Evolutionary conservation across 2,888 invertebrate genomes (phyloP), one percentile per base, ranked within the genome.

Genomic region (Tiliacea citrago): DNA sequence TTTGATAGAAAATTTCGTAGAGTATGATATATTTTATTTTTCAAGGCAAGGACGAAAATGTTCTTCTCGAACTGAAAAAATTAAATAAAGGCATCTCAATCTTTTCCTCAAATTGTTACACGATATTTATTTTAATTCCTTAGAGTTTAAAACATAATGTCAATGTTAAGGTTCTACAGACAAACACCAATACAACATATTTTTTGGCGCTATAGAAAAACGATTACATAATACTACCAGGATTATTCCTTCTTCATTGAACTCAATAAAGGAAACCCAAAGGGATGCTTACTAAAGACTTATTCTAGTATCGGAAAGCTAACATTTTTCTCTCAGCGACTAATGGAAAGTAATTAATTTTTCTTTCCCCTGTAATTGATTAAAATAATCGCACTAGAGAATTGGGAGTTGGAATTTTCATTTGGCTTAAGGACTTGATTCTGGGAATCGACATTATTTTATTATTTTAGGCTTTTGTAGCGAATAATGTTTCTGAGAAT

Each of bases 291-390:
- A 62, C 18, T 68, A 10, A 61, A 66, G 49, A 62, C 51, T n/a
- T 42, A 63, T 55, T 42, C 53, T 45, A 55, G 57, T 61, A 67
- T 62, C 42, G 62, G 39, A 76, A 53, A 74, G 62, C 45, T 49
- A 84, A 61, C 47, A 68, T 73, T 82, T 72, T 73, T 66, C 68
- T 65, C 4, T 7, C 60, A 76, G 57, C 60, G 42, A 51, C 65
- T 75, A 83, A 83, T 76, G 68, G 71, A 77, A 77, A 73, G 74
- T 81, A 84, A 79, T 81, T 77, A 75, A 70, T 78, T 83, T 85
- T 71, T 75, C 61, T 62, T 73, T 69, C 61, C 70, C 58, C 61
- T 69, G 51, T 73, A 85, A 81, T 81, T 73, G 81, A 83, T 79
- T 87, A 81, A 79, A 85, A 70, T 77, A 83, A 86, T 85, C 85